Evolutionary conservation across 2,797 vertebrate species (phyloP).

Genomic region (Petrocephalus schoutedeni): DNA sequence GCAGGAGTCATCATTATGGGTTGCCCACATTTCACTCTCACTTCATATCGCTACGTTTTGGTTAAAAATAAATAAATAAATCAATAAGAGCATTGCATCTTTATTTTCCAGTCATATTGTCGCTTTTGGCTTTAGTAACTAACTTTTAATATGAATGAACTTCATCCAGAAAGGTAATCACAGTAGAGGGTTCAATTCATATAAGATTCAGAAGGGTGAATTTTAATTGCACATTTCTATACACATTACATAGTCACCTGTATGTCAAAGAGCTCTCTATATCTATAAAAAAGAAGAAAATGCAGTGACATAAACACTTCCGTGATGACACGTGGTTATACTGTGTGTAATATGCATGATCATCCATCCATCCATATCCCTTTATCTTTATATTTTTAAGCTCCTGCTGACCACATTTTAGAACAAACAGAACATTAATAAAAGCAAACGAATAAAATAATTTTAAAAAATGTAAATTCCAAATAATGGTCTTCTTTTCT

Average conservation of each 20-base stretch:
- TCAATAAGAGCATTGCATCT: neutral
- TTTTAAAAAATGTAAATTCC: neutral
- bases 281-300: neutral
- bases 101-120: neutral
- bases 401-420: neutral
- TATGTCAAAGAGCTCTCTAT: neutral
- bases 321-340: slow-evolving; percentile 3
- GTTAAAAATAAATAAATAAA: neutral
- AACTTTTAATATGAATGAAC: neutral
- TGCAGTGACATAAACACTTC: slow-evolving; percentile 6
- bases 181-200: neutral
- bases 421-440: neutral
- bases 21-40: neutral
- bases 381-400: slow-evolving; percentile 20
- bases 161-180: neutral
- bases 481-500: neutral
- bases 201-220: neutral
- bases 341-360: neutral
- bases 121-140: neutral
- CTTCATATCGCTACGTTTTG: neutral
- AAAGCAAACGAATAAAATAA: neutral
- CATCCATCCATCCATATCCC: slow-evolving; percentile 13
- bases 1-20: neutral
- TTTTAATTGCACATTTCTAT: neutral
- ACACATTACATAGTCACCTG: neutral